Evolutionary conservation across 2,113 vertebrate genomes (phyloP).

Genomic region (Hystrix brachyura): DNA sequence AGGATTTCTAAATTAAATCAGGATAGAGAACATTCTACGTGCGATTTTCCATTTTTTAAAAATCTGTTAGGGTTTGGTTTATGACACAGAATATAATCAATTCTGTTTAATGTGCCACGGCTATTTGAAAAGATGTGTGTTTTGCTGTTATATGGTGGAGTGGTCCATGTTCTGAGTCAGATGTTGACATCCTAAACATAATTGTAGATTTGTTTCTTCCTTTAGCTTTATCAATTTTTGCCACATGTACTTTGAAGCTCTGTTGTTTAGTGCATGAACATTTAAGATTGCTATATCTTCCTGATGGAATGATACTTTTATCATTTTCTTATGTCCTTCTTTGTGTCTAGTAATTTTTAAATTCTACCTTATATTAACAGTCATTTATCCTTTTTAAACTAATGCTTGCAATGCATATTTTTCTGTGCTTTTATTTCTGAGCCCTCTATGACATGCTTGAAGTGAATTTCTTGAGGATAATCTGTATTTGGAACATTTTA

Average conservation of each 20-base stretch:
- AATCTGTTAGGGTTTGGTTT: not conserved
- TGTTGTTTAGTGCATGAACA: not conserved
- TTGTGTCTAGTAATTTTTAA: not conserved
- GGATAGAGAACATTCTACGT: not conserved
- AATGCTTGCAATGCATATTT: not conserved
- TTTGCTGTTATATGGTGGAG: not conserved
- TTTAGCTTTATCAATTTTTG: not conserved
- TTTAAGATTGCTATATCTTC: not conserved
- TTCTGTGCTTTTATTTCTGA: constrained; percentile 1
- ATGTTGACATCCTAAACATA: not conserved
- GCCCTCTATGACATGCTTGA: not conserved
- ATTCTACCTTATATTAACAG: not conserved
- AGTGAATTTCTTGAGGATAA: not conserved
- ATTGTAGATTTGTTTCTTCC: not conserved
- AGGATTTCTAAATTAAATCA: not conserved
- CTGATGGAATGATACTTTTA: not conserved
- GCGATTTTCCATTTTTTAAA: not conserved
- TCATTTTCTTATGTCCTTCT: not conserved
- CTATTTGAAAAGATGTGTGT: not conserved
- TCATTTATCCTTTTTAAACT: not conserved
- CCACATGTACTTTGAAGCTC: not conserved
- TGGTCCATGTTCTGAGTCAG: not conserved
- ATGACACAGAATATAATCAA: not conserved
- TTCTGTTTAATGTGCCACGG: not conserved
- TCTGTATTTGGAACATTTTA: not conserved